Base-by-base conservation (phyloP, 2,113 vertebrate genomes). In the Numida meleagris region DNA sequence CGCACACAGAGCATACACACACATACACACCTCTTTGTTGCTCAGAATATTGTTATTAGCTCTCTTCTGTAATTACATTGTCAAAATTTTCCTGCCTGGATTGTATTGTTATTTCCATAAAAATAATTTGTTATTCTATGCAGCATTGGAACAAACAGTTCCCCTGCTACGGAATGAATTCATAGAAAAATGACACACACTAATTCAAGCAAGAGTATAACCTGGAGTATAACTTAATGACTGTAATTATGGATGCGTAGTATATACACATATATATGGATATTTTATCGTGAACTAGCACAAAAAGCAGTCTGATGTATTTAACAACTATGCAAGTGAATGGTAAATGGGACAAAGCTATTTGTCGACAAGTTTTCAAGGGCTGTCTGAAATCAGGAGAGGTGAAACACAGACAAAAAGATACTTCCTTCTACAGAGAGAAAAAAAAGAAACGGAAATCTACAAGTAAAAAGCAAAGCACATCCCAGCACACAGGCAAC, bases 51-150 rank as follows among this genome's bases (percentile, higher is more conserved):
- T 90, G 48, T 46, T 88, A 48, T 21, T 45, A 74, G 67, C 76
- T 93, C 51, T 93, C 15, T 68, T 70, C 57, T 51, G 21, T 88
- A 96, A 95, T 61, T 92, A 89, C 1, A 20, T 3, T 85, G 48
- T 77, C 79, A 71, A 82, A 50, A 74, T 78, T 91, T 84, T 95
- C 77, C 58, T 67, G 42, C 6, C 7, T 38, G 42, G 42, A 72
- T 42, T 67, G 33, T 29, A 83, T 31, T 82, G 25, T 62, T 81
- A 90, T 93, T 95, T 93, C 34, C 82, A 91, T 68, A 16, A 53
- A 92, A 94, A 94, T 62, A 92, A 91, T 13, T 72, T 57, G 31
- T 71, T 85, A 25, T 94, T 84, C 86, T 48, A 33, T 19, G 46
- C 2, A 38, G 34, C 20, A 83, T 46, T 83, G 6, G 36, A 92